Conservation (phyloP, 64 coral and sea anemone species). For the Exaiptasia diaphana region DNA sequence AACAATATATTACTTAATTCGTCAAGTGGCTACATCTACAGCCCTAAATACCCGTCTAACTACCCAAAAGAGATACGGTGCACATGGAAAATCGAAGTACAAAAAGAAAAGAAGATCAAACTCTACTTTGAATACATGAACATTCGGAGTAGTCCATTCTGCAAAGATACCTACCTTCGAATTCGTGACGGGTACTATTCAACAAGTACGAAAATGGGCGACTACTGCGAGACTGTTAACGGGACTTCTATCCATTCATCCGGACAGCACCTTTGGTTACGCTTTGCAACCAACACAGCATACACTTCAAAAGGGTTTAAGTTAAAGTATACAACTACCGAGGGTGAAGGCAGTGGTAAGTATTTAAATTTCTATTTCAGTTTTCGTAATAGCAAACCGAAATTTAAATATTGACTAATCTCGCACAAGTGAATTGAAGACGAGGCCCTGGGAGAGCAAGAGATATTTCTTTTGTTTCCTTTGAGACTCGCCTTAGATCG, state of each 20-base stretch:
- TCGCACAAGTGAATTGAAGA: background rate
- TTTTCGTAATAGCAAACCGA: too few relatives aligned
- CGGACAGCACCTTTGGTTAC: constrained; percentile 40
- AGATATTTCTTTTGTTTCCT: too few relatives aligned
- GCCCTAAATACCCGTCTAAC: constrained; percentile 20
- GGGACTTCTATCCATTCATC: constrained; percentile 27
- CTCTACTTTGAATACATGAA: constrained; percentile 46
- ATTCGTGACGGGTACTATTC: constrained; percentile 36
- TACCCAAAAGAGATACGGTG: constrained; percentile 61
- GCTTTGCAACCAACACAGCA: constrained; percentile 8
- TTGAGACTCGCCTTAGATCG: too few relatives aligned
- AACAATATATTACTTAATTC: constrained; percentile 27
- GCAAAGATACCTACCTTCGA: background rate
- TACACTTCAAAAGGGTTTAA: constrained; percentile 29
- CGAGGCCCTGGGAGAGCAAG: too few relatives aligned
- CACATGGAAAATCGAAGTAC: constrained; percentile 46
- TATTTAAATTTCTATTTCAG: too few relatives aligned
- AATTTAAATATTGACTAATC: background rate
- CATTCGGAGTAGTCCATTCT: constrained; percentile 8
- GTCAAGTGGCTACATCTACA: constrained; percentile 18
- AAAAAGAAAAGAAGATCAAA: constrained; percentile 18
- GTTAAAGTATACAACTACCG: background rate
- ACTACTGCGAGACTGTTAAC: background rate
- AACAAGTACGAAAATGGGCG: background rate
- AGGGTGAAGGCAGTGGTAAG: too few relatives aligned